These are phyloP conservation scores for Tympanuchus pallidicinctus DNA, from an alignment of 2,113 vertebrate species.

Conservation along the genomic window DNA sequence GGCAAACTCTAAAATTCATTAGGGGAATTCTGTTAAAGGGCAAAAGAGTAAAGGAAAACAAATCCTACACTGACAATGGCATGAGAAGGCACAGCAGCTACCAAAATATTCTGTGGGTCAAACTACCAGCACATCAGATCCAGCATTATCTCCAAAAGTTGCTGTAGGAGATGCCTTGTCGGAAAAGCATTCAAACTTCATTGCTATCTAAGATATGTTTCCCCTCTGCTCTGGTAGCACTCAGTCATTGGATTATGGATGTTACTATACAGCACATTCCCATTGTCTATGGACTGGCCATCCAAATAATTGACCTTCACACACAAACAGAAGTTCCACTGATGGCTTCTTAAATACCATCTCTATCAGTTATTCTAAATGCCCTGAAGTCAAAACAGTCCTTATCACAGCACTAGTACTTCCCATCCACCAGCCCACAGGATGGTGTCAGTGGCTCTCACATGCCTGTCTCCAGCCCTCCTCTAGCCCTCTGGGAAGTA, in stretches of 20 bases:
- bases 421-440: background rate
- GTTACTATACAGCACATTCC: background rate
- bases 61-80: background rate
- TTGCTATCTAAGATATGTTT: background rate
- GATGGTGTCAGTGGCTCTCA: background rate
- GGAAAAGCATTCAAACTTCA: background rate
- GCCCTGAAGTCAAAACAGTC: background rate
- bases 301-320: background rate
- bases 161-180: background rate
- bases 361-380: background rate
- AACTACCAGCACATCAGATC: background rate
- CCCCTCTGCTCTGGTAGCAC: background rate
- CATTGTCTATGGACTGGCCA: background rate
- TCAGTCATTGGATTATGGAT: background rate
- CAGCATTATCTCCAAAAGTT: background rate
- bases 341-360: background rate
- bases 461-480: background rate
- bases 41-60: no score
- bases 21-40: background rate
- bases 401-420: background rate
- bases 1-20: background rate
- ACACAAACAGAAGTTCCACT: background rate
- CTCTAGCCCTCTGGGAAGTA: background rate
- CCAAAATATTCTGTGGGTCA: background rate
- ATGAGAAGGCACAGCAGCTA: background rate